Evolutionary conservation across 2,113 vertebrate genomes (phyloP).

Genomic region (Zosterops borbonicus): DNA sequence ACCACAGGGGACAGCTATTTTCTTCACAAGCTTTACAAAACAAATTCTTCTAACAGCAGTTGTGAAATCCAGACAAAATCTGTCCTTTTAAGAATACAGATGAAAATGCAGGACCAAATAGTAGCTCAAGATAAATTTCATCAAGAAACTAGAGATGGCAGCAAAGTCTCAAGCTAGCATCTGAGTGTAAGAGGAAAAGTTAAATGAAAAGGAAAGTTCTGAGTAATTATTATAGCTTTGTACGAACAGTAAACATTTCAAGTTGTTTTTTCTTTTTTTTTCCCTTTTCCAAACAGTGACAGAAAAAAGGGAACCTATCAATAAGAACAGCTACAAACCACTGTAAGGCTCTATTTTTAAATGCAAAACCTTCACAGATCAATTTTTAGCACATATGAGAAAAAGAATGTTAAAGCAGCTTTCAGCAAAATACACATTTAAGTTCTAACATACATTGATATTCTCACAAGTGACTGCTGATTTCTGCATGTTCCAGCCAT

Average conservation of each 20-base stretch:
- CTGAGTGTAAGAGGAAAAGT: background rate
- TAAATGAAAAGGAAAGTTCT: background rate
- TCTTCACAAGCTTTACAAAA: background rate
- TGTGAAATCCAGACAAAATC: background rate
- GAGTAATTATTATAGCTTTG: background rate
- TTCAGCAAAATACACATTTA: background rate
- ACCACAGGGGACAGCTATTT: background rate
- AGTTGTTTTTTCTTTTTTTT: rapidly evolving
- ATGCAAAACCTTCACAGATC: background rate
- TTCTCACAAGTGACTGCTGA: background rate
- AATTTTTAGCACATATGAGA: background rate
- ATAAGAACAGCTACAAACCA: background rate
- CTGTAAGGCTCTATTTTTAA: background rate
- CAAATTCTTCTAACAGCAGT: background rate
- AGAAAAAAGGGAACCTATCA: background rate
- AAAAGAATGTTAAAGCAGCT: background rate
- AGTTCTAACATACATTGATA: background rate
- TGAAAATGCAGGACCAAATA: background rate
- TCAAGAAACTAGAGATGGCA: slow-evolving; percentile 63
- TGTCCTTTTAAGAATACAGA: background rate
- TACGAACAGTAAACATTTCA: background rate
- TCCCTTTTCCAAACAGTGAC: background rate
- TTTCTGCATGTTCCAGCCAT: background rate
- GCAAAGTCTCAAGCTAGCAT: slow-evolving; percentile 53
- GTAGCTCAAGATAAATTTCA: slow-evolving; percentile 38